Percentiles rank a stretch among this genome's conserved stretches.
Evolutionary conservation across 2,888 invertebrate species (phyloP).

Genomic region (Drosophila ustulata): DNA sequence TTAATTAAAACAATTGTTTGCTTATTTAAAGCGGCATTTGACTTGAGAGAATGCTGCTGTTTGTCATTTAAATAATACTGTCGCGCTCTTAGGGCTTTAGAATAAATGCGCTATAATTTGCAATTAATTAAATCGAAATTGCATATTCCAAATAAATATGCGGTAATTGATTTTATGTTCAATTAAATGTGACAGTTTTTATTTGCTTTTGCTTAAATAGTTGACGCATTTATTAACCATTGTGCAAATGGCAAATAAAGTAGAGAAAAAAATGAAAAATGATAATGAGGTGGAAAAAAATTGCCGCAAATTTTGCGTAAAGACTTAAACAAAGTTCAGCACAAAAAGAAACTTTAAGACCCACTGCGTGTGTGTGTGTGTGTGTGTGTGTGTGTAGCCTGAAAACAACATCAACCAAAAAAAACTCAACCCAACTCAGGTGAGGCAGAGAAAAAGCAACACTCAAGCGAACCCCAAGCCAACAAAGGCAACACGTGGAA

Average conservation of each 20-base stretch:
- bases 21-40: constrained; percentile 7
- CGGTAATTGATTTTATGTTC: constrained; percentile 11
- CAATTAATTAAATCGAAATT: constrained; percentile 13
- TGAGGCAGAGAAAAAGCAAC: background rate
- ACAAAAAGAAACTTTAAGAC: constrained; percentile 41
- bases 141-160: constrained; percentile 12
- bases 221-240: constrained; percentile 5
- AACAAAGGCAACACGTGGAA: constrained; percentile 13
- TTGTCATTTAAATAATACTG: constrained; percentile 2
- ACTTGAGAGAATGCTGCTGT: background rate
- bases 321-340: constrained; percentile 32
- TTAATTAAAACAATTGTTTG: constrained; percentile 9
- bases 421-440: background rate
- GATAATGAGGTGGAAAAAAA: constrained; percentile 39
- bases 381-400: background rate
- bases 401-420: background rate
- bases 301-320: constrained; percentile 31
- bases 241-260: constrained; percentile 4
- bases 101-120: background rate
- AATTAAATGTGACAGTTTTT: constrained; percentile 8
- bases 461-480: constrained; percentile 1
- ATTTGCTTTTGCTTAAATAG: background rate
- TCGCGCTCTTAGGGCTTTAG: background rate
- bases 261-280: background rate
- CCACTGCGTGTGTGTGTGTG: constrained; percentile 6